phyloP scores from a whole-genome alignment of 2,797 vertebrate genomes.

The Phataginus tricuspis region DNA sequence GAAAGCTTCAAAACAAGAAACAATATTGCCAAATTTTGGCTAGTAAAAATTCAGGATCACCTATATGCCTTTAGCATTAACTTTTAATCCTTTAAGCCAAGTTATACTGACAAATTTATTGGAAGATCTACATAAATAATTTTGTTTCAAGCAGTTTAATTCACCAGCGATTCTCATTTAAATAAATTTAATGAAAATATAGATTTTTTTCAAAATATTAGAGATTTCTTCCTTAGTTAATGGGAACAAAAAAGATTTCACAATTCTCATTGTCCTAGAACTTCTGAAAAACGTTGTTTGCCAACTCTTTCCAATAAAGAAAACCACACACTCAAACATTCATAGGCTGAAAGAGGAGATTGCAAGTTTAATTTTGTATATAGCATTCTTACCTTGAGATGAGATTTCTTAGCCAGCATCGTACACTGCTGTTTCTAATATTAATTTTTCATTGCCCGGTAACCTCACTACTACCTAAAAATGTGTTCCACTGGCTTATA shows the following conservation, averaged over 20 bases:
- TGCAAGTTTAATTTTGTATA: not conserved
- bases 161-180: conserved; percentile 3
- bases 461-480: conserved; percentile 53
- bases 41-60: not conserved
- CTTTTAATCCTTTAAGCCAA: conserved; percentile 1
- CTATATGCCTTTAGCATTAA: not conserved
- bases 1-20: conserved; percentile 6
- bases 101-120: not conserved
- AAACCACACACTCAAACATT: not conserved
- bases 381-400: not conserved
- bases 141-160: not conserved
- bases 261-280: not conserved
- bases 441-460: conserved; percentile 57
- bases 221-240: not conserved
- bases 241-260: conserved; percentile 14
- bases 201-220: conserved; percentile 32
- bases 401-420: conserved; percentile 66
- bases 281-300: not conserved
- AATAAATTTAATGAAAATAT: conserved; percentile 16
- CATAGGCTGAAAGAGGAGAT: conserved; percentile 11
- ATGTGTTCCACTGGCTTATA: conserved; percentile 68
- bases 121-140: not conserved
- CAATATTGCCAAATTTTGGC: not conserved
- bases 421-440: not conserved
- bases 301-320: conserved; percentile 30